phyloP scores from a whole-genome alignment of 2,113 vertebrate species.

The Ptyas mucosa region DNA sequence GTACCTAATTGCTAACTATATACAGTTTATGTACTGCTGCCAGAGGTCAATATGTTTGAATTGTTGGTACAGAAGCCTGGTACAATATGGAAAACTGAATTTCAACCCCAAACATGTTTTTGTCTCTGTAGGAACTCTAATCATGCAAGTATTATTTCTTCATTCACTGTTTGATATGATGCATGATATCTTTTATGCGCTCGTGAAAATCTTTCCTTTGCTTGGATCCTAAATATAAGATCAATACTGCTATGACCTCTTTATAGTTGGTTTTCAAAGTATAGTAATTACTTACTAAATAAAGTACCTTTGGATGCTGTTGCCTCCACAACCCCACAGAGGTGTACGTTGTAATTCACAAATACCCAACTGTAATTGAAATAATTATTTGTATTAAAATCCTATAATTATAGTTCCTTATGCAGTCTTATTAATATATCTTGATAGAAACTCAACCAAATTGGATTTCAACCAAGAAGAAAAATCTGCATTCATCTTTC shows the following conservation, averaged over 20 bases:
- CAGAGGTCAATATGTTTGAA: background rate
- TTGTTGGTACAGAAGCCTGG: background rate
- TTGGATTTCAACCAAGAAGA: background rate
- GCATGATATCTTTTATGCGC: slow-evolving; percentile 2
- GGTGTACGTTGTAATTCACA: background rate
- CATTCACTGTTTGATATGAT: background rate
- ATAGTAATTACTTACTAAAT: background rate
- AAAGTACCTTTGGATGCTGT: background rate
- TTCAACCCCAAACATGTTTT: background rate
- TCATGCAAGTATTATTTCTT: background rate
- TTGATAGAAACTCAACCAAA: slow-evolving; percentile 22
- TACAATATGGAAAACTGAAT: background rate
- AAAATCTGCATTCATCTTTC: background rate
- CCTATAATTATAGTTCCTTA: background rate
- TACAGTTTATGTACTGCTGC: background rate
- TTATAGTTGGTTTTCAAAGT: background rate
- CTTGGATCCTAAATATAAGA: background rate
- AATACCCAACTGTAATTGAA: background rate
- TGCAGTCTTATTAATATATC: background rate
- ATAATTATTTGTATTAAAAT: slow-evolving; percentile 10
- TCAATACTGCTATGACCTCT: background rate
- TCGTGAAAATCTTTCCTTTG: background rate
- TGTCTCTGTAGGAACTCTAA: background rate
- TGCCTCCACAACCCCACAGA: slow-evolving; percentile 8
- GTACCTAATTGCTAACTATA: background rate